Evolutionary conservation across 1,140 invertebrate species (phyloP).

Genomic region (Holotrichia oblita): DNA sequence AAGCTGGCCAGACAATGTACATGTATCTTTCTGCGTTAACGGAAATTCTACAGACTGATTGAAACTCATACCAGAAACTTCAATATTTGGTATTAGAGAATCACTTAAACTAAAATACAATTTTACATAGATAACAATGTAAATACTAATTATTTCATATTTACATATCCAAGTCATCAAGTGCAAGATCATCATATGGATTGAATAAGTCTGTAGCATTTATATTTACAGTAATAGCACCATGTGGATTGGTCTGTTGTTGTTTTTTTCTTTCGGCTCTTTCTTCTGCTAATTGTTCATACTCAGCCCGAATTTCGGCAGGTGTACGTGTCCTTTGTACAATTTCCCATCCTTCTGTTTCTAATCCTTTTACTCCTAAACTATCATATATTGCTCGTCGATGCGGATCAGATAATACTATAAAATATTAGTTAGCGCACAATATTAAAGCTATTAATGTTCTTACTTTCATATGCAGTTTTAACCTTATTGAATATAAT

Average conservation of each 20-base stretch:
- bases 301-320: constrained; percentile 93
- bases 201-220: constrained; percentile 95
- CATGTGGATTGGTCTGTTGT: constrained; percentile 90
- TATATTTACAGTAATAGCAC: constrained; percentile 85
- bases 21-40: constrained; percentile 83
- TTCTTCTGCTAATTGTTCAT: constrained; percentile 83
- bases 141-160: constrained; percentile 42
- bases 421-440: constrained; percentile 44
- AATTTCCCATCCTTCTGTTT: constrained; percentile 93
- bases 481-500: constrained; percentile 91
- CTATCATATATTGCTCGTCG: constrained; percentile 84
- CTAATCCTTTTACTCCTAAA: constrained; percentile 79
- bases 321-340: constrained; percentile 90
- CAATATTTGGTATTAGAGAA: constrained; percentile 74
- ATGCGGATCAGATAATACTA: constrained; percentile 81
- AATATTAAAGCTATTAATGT: constrained; percentile 44
- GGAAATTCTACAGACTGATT: constrained; percentile 94
- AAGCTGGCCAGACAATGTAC: constrained; percentile 81
- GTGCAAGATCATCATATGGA: constrained; percentile 68
- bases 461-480: constrained; percentile 94
- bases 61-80: constrained; percentile 91
- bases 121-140: background rate
- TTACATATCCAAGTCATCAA: constrained; percentile 57
- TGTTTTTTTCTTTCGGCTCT: constrained; percentile 85
- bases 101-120: constrained; percentile 1